Evolutionary conservation across 2,888 invertebrate genomes (phyloP).

Genomic region (Arge pagana): DNA sequence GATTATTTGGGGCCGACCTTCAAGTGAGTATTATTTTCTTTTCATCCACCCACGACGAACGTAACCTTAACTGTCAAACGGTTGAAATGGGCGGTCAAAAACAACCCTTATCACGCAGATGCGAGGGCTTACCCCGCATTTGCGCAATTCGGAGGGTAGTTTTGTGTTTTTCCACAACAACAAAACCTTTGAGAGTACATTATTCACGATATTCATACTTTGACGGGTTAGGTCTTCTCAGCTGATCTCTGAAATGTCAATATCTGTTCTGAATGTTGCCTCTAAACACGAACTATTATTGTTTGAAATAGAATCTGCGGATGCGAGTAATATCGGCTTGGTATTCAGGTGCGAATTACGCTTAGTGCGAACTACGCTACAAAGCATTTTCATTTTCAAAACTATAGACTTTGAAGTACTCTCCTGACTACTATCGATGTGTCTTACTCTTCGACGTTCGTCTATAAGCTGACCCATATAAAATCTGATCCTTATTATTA

Average conservation of each 20-base stretch:
- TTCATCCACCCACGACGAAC: conserved; percentile 1
- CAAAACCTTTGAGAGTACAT: conserved; percentile 40
- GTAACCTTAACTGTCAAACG: conserved; percentile 13
- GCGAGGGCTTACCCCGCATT: conserved; percentile 9
- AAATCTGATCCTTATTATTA: conserved; percentile 2
- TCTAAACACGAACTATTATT: conserved; percentile 58
- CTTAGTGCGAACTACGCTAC: not conserved
- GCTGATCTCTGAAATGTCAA: conserved; percentile 9
- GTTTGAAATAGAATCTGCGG: conserved; percentile 58
- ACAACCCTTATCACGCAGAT: conserved; percentile 14
- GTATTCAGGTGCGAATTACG: conserved; percentile 55
- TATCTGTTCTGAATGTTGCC: conserved; percentile 36
- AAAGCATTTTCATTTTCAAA: not conserved
- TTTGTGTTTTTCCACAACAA: conserved; percentile 27
- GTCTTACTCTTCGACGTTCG: not conserved
- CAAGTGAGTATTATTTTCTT: conserved; percentile 60
- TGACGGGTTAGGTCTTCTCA: too few relatives aligned
- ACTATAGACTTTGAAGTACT: not conserved
- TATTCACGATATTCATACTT: too few relatives aligned
- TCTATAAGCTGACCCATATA: conserved; percentile 17
- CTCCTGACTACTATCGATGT: too few relatives aligned
- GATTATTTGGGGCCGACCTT: conserved; percentile 93
- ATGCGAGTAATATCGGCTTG: conserved; percentile 57
- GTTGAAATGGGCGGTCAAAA: conserved; percentile 13
- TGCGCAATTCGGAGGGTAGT: conserved; percentile 14